Percentiles rank a stretch among this genome's conserved stretches.
These are phyloP conservation scores for Macrosteles quadrilineatus DNA, from an alignment of 1,140 invertebrate genomes.

Conservation along the genomic window DNA sequence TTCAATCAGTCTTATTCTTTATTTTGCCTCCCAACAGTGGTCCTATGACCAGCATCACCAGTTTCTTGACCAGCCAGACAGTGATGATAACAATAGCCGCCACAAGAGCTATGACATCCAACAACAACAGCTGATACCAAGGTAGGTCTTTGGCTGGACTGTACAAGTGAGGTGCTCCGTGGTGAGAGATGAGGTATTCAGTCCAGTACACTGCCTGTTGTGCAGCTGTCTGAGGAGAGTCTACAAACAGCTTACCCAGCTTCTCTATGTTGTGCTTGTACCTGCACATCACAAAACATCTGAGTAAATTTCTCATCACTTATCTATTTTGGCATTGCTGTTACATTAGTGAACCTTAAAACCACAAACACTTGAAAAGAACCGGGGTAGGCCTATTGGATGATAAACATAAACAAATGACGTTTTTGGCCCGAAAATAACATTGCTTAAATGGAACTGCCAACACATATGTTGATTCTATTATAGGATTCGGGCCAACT, in stretches of 20 bases:
- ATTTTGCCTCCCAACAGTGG: background rate
- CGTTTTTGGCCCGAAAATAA: no score
- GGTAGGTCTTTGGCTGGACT: constrained; percentile 46
- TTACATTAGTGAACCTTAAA: background rate
- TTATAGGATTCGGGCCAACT: no score
- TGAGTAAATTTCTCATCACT: background rate
- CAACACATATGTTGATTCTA: no score
- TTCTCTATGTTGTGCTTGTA: constrained; percentile 14
- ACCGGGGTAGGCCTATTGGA: no score
- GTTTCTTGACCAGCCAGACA: background rate
- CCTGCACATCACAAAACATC: no score
- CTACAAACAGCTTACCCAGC: constrained; percentile 49
- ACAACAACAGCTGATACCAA: constrained; percentile 60
- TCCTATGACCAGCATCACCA: background rate
- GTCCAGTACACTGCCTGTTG: constrained; percentile 63
- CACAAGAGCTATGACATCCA: constrained; percentile 54
- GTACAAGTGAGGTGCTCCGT: constrained; percentile 52
- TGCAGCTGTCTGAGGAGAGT: constrained; percentile 55
- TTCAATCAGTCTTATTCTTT: background rate
- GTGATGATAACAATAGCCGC: background rate
- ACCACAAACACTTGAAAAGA: no score
- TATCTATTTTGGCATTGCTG: background rate
- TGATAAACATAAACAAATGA: no score
- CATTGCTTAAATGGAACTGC: no score
- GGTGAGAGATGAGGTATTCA: constrained; percentile 56